These are phyloP conservation scores for Ceratina japonica DNA, from an alignment of 1,140 invertebrate genomes.

Conservation along the genomic window DNA sequence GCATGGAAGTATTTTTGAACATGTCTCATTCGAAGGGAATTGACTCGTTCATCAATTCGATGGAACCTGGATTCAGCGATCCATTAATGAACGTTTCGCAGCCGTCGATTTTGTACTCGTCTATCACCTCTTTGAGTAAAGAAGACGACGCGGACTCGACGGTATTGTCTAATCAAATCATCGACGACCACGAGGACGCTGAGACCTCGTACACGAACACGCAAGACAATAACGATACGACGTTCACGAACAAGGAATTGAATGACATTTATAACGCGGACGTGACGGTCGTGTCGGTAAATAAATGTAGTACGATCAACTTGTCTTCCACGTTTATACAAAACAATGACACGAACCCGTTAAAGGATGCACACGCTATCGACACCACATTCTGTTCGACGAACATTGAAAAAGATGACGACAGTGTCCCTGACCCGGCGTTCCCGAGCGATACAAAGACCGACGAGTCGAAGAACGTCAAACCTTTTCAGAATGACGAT, in stretches of 20 bases:
- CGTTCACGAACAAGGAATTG: constrained; percentile 43
- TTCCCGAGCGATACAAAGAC: neutral
- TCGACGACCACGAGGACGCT: neutral
- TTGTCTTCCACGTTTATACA: constrained; percentile 58
- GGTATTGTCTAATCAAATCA: neutral
- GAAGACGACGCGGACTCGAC: constrained; percentile 20
- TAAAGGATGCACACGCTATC: neutral
- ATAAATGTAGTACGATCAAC: constrained; percentile 8
- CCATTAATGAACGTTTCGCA: constrained; percentile 72
- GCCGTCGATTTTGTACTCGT: constrained; percentile 71
- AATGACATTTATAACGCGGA: constrained; percentile 39
- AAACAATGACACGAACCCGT: constrained; percentile 4
- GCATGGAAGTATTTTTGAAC: constrained; percentile 74
- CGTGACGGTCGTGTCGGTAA: neutral
- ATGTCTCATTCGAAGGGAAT: constrained; percentile 72
- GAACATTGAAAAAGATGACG: neutral
- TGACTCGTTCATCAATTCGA: constrained; percentile 73
- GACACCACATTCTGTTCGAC: constrained; percentile 5
- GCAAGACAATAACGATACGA: constrained; percentile 46
- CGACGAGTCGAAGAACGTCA: neutral
- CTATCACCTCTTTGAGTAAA: constrained; percentile 57
- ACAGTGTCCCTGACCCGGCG: neutral
- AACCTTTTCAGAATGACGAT: neutral
- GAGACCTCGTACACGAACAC: neutral
- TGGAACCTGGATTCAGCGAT: constrained; percentile 69